Evolutionary conservation across 30 jellyfish, hydroid and myxozoan genomes (phyloP), one percentile per base, ranked within the genome.

Genomic region (Mastigias papua): DNA sequence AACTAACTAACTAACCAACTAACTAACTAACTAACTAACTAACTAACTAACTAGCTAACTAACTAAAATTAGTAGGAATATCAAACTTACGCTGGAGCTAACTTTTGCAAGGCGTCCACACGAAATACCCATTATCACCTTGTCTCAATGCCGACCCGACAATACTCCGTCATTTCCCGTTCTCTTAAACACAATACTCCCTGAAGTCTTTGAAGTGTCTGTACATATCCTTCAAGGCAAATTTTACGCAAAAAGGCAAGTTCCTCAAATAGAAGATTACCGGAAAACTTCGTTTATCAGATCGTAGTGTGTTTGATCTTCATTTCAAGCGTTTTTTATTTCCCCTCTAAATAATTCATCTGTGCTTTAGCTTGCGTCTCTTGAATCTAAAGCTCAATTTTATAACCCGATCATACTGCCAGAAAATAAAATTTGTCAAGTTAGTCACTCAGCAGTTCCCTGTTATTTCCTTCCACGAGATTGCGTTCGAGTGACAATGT

Each of bases 91-190:
- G 75, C 73, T 49, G 8, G 86, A 51, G 73, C 69, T 75, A 31
- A 75, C 86, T 75, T 75, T 75, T 6, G 73, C 27, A 22, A 75
- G 23, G 73, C 86, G 86, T 19, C 86, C 86, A 75, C 86, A 75
- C 28, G 71, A n/a, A 37, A 75, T 34, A 25, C 86, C 86, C 86
- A 75, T 75, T 28, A 65, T 75, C 86, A 75, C 48, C 86, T 75
- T 26, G 71, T 75, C 73, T 9, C 22, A 37, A 33, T 37, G 22
- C 35, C 11, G 11, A 37, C 11, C 54, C 11, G 10, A 37, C 6
- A 37, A 37, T 37, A 6, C 54, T 37, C 10, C 54, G 10, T 37
- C 54, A 37, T 37, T 37, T 37, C 54, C 11, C 54, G 11, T 11
- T 37, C 6, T 37, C 10, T 37, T 11, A 3, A 3, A 37, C 6